A percentile compares a stretch with the other conserved stretches of the same genome.
Evolutionary conservation across 2,797 vertebrate species (phyloP).

Genomic region (Amphiprion clarkii): DNA sequence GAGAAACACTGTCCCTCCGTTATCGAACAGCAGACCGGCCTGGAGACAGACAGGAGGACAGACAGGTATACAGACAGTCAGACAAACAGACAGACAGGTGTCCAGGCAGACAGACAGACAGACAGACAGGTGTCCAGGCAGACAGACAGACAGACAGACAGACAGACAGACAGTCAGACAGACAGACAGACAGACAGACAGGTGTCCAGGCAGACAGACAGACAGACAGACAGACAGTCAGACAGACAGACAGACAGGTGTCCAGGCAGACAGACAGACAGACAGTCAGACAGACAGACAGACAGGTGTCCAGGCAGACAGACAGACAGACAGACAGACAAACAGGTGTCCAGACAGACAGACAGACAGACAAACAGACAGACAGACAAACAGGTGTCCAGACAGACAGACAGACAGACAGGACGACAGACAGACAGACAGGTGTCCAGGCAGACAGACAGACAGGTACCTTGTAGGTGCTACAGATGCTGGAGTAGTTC

Average conservation of each 20-base stretch:
- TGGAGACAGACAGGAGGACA: slow-evolving; percentile 36
- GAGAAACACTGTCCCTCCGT: slow-evolving; percentile 86
- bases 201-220: neutral
- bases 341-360: neutral
- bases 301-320: neutral
- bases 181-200: neutral
- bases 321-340: neutral
- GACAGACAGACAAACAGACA: too few relatives aligned
- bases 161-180: too few relatives aligned
- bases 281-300: neutral
- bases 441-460: neutral
- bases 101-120: too few relatives aligned
- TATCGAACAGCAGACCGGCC: slow-evolving; percentile 87
- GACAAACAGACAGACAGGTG: neutral
- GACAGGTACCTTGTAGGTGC: slow-evolving; percentile 83
- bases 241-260: neutral
- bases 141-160: neutral
- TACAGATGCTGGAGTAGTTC: slow-evolving; percentile 86
- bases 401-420: neutral
- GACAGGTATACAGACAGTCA: neutral
- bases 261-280: neutral
- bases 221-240: neutral
- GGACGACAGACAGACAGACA: neutral
- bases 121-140: neutral
- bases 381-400: neutral